phyloP scores from a whole-genome alignment of 2,888 invertebrate genomes.

The Aphelenchoides bicaudatus region DNA sequence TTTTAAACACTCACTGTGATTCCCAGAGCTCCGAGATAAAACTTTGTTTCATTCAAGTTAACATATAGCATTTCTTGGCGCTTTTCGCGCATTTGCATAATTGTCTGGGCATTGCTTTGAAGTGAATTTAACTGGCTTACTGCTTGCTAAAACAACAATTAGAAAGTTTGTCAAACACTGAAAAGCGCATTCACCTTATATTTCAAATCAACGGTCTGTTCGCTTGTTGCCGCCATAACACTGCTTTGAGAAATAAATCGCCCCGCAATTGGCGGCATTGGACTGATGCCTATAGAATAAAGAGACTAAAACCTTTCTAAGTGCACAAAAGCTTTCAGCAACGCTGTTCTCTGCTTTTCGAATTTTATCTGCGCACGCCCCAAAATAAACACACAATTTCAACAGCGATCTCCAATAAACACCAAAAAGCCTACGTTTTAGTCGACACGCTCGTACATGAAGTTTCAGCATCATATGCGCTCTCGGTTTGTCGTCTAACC shows the following conservation, averaged over 20 bases:
- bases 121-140: constrained; percentile 48
- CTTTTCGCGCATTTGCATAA: constrained; percentile 49
- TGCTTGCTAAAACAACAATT: constrained; percentile 40
- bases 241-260: background rate
- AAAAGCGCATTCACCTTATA: constrained; percentile 2
- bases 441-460: no score
- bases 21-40: constrained; percentile 22
- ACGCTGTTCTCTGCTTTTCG: no score
- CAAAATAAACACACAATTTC: no score
- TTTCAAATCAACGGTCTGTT: background rate
- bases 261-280: no score
- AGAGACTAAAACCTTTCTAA: no score
- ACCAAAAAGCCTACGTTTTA: no score
- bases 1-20: constrained; percentile 24
- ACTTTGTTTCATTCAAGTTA: constrained; percentile 29
- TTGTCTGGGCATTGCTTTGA: constrained; percentile 52
- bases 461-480: no score
- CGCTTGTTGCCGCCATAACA: background rate
- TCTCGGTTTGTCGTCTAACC: no score
- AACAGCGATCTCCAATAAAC: no score
- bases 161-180: background rate
- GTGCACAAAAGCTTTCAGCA: no score
- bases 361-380: no score
- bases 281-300: no score
- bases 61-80: constrained; percentile 9